Evolutionary conservation across 2,888 invertebrate species (phyloP), one percentile per base, ranked within the genome.

Genomic region (Rhagonycha fulva): DNA sequence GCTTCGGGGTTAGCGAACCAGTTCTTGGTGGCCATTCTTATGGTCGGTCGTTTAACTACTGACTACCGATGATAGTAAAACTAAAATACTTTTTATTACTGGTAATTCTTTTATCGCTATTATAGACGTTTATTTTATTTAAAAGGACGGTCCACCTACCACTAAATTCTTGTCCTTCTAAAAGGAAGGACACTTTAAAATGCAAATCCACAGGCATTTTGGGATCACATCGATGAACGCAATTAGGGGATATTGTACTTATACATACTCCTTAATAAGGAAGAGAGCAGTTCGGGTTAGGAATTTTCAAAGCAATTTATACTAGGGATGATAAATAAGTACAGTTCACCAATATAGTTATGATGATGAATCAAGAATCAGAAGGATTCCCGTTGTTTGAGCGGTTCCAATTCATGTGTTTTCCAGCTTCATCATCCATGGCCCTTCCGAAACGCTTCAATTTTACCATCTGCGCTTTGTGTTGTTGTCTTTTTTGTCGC

Each of bases 31-130:
- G 78, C 78, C 75, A 80, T 76, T 74, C 72, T 77, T 76, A 81
- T 47, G 80, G 81, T 81, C 81, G 80, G 81, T 81, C 81, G 78
- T 80, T 81, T 81, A 81, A 81, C 81, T 76, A 76, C 71, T 74
- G 79, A 78, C 81, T 78, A 78, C 79, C 80, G 80, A 47, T 47
- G 47, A 77, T 78, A 74, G 74, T 75, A 78, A 62, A 73, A 77
- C 76, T 72, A 79, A 74, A 76, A 80, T 79, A 75, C 67, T 75
- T 74, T 78, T 80, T 80, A 81, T 81, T 80, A 76, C 80, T 74
- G 74, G 78, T 78, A 81, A 80, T 80, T 80, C 79, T 32, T 81
- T 81, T 80, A 80, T 79, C 76, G 77, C 78, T 78, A 78, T 78
- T 80, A 80, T 79, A 77, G 79, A 79, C 80, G 71, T 80, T 78